These are phyloP conservation scores for Hyla sarda DNA, from an alignment of 2,113 vertebrate genomes.

Conservation along the genomic window DNA sequence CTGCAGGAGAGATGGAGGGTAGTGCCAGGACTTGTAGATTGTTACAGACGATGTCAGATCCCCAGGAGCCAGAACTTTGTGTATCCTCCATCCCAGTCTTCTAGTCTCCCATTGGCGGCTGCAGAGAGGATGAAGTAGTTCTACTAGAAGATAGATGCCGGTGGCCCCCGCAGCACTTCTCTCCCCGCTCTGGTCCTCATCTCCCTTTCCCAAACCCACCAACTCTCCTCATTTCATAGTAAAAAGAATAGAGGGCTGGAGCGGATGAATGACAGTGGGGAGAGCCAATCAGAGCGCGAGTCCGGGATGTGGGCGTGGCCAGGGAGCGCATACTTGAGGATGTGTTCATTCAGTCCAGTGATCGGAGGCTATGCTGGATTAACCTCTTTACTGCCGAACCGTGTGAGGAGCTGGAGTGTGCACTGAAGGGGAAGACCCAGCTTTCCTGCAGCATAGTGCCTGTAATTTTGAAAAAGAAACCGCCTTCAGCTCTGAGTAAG, in stretches of 20 bases:
- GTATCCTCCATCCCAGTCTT: conserved; percentile 3
- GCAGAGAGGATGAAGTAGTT: conserved; percentile 12
- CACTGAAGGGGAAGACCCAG: neutral
- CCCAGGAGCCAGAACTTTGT: conserved; percentile 38
- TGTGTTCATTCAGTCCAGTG: conserved; percentile 50
- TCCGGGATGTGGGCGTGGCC: neutral
- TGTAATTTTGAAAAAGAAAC: too few species aligned
- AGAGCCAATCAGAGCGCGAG: neutral
- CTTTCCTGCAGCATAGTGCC: neutral
- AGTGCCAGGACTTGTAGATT: conserved; percentile 17
- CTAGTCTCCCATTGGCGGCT: conserved; percentile 8
- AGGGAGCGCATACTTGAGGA: conserved; percentile 17
- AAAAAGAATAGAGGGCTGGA: conserved; percentile 29
- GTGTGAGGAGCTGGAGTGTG: too few species aligned
- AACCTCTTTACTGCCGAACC: conserved; percentile 13
- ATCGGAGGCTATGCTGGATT: neutral
- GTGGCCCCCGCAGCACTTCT: conserved; percentile 38
- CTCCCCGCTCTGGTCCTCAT: conserved; percentile 53
- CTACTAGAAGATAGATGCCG: neutral
- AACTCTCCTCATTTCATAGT: conserved; percentile 55
- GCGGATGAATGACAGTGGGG: neutral
- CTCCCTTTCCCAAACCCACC: conserved; percentile 44
- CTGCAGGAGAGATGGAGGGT: neutral
- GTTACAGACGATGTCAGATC: neutral
- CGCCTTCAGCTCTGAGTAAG: too few species aligned